Base-by-base conservation (phyloP, 2,797 vertebrate genomes). In the Percopsis omiscomaycus region DNA sequence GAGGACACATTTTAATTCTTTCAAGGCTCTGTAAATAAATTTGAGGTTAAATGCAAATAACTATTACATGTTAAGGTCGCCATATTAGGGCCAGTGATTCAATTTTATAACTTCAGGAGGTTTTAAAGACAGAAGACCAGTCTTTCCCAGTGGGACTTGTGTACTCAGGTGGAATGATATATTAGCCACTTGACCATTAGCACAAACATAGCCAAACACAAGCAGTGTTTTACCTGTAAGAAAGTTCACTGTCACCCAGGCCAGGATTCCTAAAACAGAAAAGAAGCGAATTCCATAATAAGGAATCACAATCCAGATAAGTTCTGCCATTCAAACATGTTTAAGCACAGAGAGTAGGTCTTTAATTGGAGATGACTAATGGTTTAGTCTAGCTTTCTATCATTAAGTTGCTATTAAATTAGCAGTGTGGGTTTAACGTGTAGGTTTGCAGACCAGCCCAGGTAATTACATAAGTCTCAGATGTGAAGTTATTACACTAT, bases 211-310 rank as follows among this genome's bases (percentile, higher is more conserved):
- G 65, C 37, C 37, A 8, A 90, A 90, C 72, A 87, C 81, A 81
- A 89, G 78, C 77, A 79, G 86, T 83, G 85, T 82, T 86, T 88
- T 94, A 99, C 98, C 98, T 96, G 96, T 99, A 69, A 99, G 91
- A 89, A 97, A 98, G 90, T 99, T 99, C 87, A 99, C 96, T 66
- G 96, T 96, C 80, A 99, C 94, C 98, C 98, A 99, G 73, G 98
- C 97, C 69, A 99, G 92, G 88, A 98, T 92, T 87, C 98, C 98
- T 99, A 73, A 79, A 91, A 86, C 72, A 83, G 61, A 49, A 59
- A 76, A 53, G n/a, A 68, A 13, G 69, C 13, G 10, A 27, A 11
- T 45, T 1, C 47, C 4, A 48, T 13, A 4, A 48, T 48, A 13
- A 13, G 4, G 12, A 15, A 13, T 13, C 1, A 13, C n/a, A 13